These are phyloP conservation scores for Epizoanthus ramosus DNA, from an alignment of 92 coral and sea anemone species.

Conservation along the genomic window DNA sequence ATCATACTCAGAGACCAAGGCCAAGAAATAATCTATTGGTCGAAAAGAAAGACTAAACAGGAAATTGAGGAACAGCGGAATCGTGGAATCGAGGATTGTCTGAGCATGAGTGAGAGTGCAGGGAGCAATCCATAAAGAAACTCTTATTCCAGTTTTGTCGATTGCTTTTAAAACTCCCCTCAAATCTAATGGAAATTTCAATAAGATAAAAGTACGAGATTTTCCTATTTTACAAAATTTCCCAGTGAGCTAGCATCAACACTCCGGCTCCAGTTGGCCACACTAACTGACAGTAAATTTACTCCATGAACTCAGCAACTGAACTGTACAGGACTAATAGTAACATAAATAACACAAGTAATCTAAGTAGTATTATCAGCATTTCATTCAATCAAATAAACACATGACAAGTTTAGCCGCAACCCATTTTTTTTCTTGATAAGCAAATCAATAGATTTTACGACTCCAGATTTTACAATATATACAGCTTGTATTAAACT, in stretches of 20 bases:
- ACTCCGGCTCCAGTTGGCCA: neutral
- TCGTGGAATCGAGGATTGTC: no score
- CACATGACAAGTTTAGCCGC: neutral
- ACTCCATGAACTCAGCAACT: no score
- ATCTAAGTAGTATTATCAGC: neutral
- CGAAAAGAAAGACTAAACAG: no score
- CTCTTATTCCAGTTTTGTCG: neutral
- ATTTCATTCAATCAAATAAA: neutral
- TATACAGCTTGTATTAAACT: neutral
- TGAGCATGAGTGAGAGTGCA: no score
- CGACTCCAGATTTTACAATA: neutral
- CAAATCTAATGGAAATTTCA: neutral
- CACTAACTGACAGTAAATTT: no score
- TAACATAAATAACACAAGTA: neutral
- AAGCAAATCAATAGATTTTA: neutral
- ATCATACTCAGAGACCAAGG: no score
- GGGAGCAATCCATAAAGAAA: neutral
- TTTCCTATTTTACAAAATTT: neutral
- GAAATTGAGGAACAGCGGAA: neutral
- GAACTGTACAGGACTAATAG: neutral
- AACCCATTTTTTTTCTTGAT: slow-evolving; percentile 11
- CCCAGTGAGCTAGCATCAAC: neutral
- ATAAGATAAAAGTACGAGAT: neutral
- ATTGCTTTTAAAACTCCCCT: neutral
- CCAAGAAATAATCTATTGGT: no score